Evolutionary conservation across 2,113 vertebrate species (phyloP), one percentile per base, ranked within the genome.

Genomic region (Micromys minutus): DNA sequence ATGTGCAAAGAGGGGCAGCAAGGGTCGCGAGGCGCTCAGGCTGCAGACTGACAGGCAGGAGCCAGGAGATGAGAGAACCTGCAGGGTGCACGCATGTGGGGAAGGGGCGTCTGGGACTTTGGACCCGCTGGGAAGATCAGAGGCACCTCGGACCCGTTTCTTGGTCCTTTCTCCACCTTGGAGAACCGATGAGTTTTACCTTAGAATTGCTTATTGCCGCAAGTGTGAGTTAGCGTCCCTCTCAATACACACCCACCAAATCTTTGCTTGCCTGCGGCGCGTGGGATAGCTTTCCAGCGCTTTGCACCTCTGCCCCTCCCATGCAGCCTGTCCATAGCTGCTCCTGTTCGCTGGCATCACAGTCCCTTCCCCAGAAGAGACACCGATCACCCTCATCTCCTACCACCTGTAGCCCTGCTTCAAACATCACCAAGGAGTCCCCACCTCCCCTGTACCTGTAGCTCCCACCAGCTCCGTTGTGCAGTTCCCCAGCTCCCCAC

Each of bases 381-480:
- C 19, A 19, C 67, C 1, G n/a, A 79, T 63, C 76, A 21, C 21
- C 59, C 88, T 84, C 36, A 1, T 79, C 36, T 85, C 69, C 88
- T 75, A 93, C 94, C 97, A 98, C 97, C 96, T 97, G 96, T 97
- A 89, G 96, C 96, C 96, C 22, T 15, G 36, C 76, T 91, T 93
- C 75, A 84, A 45, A 42, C 57, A 45, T 36, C 50, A 59, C 71
- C 31, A n/a, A 47, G 69, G 52, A 84, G 57, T 90, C 83, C 83
- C 52, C 67, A 8, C 50, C 17, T 95, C 76, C 13, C 26, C 29
- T 80, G 76, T 92, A 97, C 95, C 91, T 96, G 95, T 96, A 89
- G 95, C 96, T 96, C 92, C 80, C 81, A 59, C 71, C 61, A 75
- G 55, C 65, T 94, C 50, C 3, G 3, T 34, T 87, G 79, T 95